Conservation (phyloP, 64 coral and sea anemone species). For the Orbicella faveolata region DNA sequence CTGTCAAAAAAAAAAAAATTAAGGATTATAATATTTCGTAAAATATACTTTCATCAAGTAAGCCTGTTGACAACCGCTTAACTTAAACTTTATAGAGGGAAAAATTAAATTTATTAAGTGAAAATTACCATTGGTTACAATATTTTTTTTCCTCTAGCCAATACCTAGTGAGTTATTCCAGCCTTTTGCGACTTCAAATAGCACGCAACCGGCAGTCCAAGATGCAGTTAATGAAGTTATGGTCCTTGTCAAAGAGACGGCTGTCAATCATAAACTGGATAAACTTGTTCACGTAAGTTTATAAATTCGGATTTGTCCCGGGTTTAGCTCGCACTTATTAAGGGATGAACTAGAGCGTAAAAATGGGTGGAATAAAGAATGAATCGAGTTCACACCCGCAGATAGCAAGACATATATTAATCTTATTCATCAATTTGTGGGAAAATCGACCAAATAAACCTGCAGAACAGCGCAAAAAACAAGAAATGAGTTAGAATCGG, state of each 20-base stretch:
- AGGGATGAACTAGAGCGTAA: too few species aligned
- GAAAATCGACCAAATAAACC: too few species aligned
- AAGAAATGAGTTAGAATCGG: too few species aligned
- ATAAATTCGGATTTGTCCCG: neutral
- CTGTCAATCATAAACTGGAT: neutral
- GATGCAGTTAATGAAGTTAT: neutral
- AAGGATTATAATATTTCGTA: neutral
- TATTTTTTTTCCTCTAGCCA: neutral
- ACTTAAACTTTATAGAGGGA: too few species aligned
- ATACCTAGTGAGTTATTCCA: neutral
- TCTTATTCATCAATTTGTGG: too few species aligned
- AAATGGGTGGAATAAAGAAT: too few species aligned
- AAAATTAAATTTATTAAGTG: too few species aligned
- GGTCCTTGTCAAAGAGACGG: neutral
- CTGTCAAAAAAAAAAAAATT: neutral
- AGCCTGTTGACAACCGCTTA: neutral
- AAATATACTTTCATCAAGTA: neutral
- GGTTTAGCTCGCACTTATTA: neutral
- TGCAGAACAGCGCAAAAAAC: too few species aligned
- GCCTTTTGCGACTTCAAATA: neutral
- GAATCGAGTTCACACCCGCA: too few species aligned
- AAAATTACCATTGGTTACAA: too few species aligned
- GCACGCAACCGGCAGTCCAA: neutral
- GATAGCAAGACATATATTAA: too few species aligned
- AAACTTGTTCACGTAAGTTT: neutral